Percentiles rank a stretch among this genome's conserved stretches.
Conservation (phyloP, 2,113 vertebrate genomes). For the Oryzias melastigma region DNA sequence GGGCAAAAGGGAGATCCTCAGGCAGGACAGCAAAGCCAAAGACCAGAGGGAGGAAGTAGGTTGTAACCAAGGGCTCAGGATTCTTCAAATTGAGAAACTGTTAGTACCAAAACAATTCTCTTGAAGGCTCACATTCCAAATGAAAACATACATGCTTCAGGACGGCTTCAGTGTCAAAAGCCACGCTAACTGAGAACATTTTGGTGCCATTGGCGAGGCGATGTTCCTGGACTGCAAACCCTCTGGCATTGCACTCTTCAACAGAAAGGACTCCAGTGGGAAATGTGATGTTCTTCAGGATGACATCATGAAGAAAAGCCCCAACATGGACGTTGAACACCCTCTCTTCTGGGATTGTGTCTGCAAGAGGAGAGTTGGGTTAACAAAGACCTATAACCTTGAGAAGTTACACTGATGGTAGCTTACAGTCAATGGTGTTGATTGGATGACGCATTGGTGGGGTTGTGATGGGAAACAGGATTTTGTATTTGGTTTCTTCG, state of each 20-base stretch:
- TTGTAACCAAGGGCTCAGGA: constrained; percentile 28
- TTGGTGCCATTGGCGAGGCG: constrained; percentile 69
- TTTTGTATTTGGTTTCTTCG: constrained; percentile 68
- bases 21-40: constrained; percentile 71
- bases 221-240: constrained; percentile 61
- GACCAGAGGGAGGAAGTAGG: constrained; percentile 59
- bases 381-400: rapidly evolving
- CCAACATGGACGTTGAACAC: constrained; percentile 75
- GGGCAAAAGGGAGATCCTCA: constrained; percentile 59
- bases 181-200: constrained; percentile 68
- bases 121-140: neutral
- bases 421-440: constrained; percentile 56
- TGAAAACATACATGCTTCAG: constrained; percentile 69
- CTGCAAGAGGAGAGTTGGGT: constrained; percentile 23
- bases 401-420: rapidly evolving
- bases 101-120: neutral
- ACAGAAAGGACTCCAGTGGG: constrained; percentile 56
- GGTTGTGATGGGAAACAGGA: constrained; percentile 74
- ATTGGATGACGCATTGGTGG: constrained; percentile 56
- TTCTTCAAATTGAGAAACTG: constrained; percentile 35
- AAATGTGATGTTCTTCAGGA: constrained; percentile 77
- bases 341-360: constrained; percentile 43
- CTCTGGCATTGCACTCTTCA: constrained; percentile 58
- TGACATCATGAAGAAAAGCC: constrained; percentile 78
- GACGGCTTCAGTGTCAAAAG: constrained; percentile 69